Evolutionary conservation across 2,888 invertebrate genomes (phyloP).

Genomic region (Prenolepis imparis): DNA sequence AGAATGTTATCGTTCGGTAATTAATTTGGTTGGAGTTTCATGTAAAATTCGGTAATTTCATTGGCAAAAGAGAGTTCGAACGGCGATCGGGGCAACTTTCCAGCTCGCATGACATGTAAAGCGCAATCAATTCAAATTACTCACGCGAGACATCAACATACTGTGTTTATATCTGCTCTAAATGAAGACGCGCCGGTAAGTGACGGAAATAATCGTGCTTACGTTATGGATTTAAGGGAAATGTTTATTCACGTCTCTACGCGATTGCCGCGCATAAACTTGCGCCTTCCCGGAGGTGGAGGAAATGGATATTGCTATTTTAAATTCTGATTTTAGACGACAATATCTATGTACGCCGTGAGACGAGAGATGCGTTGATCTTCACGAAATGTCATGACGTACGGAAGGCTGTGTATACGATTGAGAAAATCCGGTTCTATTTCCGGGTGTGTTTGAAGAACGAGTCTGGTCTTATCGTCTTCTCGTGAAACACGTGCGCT

Average conservation of each 20-base stretch:
- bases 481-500: constrained; percentile 32
- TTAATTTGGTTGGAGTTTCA: neutral
- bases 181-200: constrained; percentile 44
- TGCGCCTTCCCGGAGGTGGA: constrained; percentile 3
- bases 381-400: constrained; percentile 65
- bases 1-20: neutral
- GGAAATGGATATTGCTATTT: constrained; percentile 57
- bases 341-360: neutral
- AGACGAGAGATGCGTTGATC: constrained; percentile 53
- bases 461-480: constrained; percentile 50
- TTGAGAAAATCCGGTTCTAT: constrained; percentile 49
- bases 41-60: neutral
- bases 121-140: constrained; percentile 24
- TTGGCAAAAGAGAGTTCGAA: neutral
- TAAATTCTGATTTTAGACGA: constrained; percentile 41
- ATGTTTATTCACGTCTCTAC: constrained; percentile 62
- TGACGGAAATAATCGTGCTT: constrained; percentile 50
- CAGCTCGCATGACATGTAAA: constrained; percentile 18
- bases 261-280: constrained; percentile 52
- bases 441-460: constrained; percentile 55
- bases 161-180: constrained; percentile 47
- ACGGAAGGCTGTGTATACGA: constrained; percentile 17
- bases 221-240: constrained; percentile 47
- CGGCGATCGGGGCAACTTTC: constrained; percentile 15
- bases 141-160: constrained; percentile 45